Evolutionary conservation across 2,888 invertebrate genomes (phyloP), one percentile per base, ranked within the genome.

Genomic region (Lampropteryx suffumata): DNA sequence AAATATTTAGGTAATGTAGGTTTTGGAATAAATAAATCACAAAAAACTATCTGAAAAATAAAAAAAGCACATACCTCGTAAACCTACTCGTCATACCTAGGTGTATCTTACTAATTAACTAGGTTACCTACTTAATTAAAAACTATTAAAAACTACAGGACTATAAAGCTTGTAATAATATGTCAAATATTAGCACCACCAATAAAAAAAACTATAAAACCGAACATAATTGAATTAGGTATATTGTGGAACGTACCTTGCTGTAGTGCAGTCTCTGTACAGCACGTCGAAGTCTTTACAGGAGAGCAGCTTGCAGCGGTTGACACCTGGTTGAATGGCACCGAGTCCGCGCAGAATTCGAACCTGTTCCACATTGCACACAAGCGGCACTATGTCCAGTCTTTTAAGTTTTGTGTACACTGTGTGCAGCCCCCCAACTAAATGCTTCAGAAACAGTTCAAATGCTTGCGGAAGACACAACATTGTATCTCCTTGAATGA

Each of bases 321-420:
- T 99, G 82, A 99, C 99, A 66, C 99, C 99, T 35, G 99, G 99
- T 91, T 99, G 99, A 76, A 99, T 99, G 89, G 99, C 99, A 63
- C 99, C 99, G 59, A 99, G 94, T 46, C 98, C 98, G 41, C 99
- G 94, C 74, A 99, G 93, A 78, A 99, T 99, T 77, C 99, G 94
- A 82, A 99, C 99, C 93, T 99, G 98, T 88, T 99, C 99, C 82
- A 99, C 99, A 92, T 99, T 99, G 93, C 99, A 99, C 78, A 99
- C 99, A 74, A 99, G 93, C 65, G 99, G 99, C 81, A 98, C 97
- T 91, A 99, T 99, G 93, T 99, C 99, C 83, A 99, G 94, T 71
- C 99, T 94, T 92, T 99, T 99, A 73, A 99, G 93, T 90, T 99
- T 99, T 44, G 99, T 99, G 90, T 99, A 99, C 79, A 99, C 99